Evolutionary conservation across 2,888 invertebrate genomes (phyloP), one percentile per base, ranked within the genome.

Genomic region (Chrysopilus asiliformis): DNA sequence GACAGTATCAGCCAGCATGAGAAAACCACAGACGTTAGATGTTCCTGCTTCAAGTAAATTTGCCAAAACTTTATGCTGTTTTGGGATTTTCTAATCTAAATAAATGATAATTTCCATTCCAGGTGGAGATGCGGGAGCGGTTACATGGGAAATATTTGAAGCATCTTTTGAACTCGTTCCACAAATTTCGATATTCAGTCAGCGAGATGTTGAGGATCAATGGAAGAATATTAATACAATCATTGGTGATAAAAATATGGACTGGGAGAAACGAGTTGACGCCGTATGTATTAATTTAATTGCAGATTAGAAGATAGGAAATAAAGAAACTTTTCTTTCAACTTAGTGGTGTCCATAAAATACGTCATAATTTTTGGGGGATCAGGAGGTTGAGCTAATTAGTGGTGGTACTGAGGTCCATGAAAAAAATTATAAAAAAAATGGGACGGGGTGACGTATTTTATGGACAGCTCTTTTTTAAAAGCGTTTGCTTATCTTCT

Each of bases 261-360:
- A 91, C 56, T 97, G 97, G 95, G 91, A 89, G 65, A 89, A 87
- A 59, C 68, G 95, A 40, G 76, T 84, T n/a, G 93, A 94, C 40
- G 79, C 84, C 45, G 86, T 91, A 58, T 68, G 76, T 64, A 28
- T 25, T 17, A 34, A 46, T 42, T n/a, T 39, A 3, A 25, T n/a
- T n/a, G n/a, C n/a, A n/a, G n/a, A n/a, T n/a, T n/a, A n/a, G n/a
- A n/a, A n/a, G n/a, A n/a, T n/a, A n/a, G n/a, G n/a, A n/a, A n/a
- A n/a, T n/a, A n/a, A n/a, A n/a, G n/a, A n/a, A n/a, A n/a, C n/a
- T n/a, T n/a, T n/a, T n/a, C n/a, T n/a, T n/a, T n/a, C n/a, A n/a
- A n/a, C n/a, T n/a, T n/a, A n/a, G n/a, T n/a, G n/a, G n/a, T n/a
- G n/a, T n/a, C n/a, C n/a, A n/a, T n/a, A n/a, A n/a, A n/a, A n/a